Base-by-base conservation (phyloP, 1,140 invertebrate genomes). In the Himalopsyche phryganea region DNA sequence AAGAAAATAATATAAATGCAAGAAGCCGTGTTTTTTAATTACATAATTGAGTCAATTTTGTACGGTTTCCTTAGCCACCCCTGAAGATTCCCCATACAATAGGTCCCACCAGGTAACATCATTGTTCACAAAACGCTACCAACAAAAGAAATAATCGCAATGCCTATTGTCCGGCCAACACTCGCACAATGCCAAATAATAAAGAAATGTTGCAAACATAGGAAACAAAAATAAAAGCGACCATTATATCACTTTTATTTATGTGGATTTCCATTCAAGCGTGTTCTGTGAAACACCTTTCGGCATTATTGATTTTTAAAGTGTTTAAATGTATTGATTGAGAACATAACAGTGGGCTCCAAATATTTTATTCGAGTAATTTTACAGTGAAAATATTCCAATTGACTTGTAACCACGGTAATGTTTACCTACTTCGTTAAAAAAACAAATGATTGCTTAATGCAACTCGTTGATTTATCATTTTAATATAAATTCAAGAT, bases 181-280 rank as follows among this genome's bases (percentile, higher is more conserved):
- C 47, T 56, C 44, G 45, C 53, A 63, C 61, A 63, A 63, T 56
- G 49, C 36, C 15, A 15, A 32, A 57, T 38, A 58, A 63, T 59
- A 45, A 51, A 55, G 57, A 60, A 60, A 63, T 59, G 61, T 63
- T 63, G 61, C 61, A 63, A 63, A 63, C 61, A 63, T 58, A 55
- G 44, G 57, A 59, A 63, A 63, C 57, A 63, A 57, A 56, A 59
- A 63, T 63, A 63, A 63, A 63, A 50, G 45, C 46, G 48, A 49
- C 47, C 52, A 63, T 63, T 63, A 63, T 63, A 59, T 59, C 38
- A 17, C 35, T n/a, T 58, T 50, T 58, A 54, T 58, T 53, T 62
- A 45, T 58, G 50, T 47, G 33, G 46, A 45, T 13, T 20, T 58
- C 48, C 56, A 63, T 63, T 63, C 56, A 63, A 42, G 3, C 49